Evolutionary conservation across 92 coral and sea anemone species (phyloP).

Genomic region (Parazoanthus darwini): DNA sequence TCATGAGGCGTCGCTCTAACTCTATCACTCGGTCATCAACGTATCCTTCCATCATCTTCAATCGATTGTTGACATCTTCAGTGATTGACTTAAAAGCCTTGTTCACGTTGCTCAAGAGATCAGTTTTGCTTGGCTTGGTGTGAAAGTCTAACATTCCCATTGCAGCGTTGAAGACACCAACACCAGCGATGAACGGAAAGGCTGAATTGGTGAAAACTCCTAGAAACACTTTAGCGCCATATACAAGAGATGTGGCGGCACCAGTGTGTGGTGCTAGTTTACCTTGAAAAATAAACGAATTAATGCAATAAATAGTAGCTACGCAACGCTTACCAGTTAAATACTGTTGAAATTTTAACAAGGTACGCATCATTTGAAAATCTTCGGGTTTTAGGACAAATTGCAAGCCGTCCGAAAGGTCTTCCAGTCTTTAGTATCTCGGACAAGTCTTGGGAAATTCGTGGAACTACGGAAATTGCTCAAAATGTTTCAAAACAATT

Average conservation of each 20-base stretch:
- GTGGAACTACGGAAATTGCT: no score
- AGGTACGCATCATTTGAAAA: no score
- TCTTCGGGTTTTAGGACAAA: no score
- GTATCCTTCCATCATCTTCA: constrained; percentile 23
- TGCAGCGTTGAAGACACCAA: constrained; percentile 17
- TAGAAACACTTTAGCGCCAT: constrained; percentile 9
- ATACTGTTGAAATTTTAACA: no score
- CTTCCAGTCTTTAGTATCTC: no score
- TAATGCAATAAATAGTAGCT: no score
- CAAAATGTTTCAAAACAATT: no score
- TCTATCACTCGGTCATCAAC: constrained; percentile 15
- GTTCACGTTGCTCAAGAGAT: constrained; percentile 12
- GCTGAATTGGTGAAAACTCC: constrained; percentile 10
- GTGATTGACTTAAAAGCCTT: constrained; percentile 6
- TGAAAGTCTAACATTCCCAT: neutral
- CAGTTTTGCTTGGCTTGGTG: neutral
- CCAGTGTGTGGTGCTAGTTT: constrained; percentile 13
- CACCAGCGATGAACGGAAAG: neutral
- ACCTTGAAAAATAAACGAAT: neutral
- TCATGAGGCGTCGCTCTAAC: constrained; percentile 11
- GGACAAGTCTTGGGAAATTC: no score
- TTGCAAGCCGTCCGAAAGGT: no score
- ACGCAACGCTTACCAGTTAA: no score
- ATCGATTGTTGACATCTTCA: constrained; percentile 7
- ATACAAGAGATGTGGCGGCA: neutral